A percentile compares a stretch with the other conserved stretches of the same genome.
Evolutionary conservation across 2,113 vertebrate genomes (phyloP).

Genomic region (Eclectus roratus): DNA sequence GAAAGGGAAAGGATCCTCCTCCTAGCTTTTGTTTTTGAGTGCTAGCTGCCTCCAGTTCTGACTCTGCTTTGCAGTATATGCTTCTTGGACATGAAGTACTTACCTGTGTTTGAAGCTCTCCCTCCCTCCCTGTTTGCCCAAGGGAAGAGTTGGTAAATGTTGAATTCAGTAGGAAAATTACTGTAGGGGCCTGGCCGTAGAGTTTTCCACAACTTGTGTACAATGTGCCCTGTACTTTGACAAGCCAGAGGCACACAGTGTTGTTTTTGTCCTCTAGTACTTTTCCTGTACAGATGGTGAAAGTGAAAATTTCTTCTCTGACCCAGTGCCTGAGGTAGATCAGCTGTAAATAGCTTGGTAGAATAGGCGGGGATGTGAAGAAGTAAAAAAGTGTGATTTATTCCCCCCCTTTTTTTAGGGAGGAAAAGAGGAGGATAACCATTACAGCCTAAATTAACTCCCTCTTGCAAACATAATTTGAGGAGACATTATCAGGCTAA

Average conservation of each 20-base stretch:
- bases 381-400: not conserved
- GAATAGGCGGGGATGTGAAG: not conserved
- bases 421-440: not conserved
- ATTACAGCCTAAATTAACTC: not conserved
- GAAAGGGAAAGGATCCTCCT: not conserved
- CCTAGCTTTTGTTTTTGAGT: not conserved
- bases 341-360: slow-evolving; percentile 5
- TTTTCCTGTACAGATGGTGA: slow-evolving; percentile 57
- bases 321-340: slow-evolving; percentile 24
- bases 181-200: not conserved
- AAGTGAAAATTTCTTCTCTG: slow-evolving; percentile 4
- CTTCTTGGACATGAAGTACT: not conserved
- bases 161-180: not conserved
- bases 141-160: not conserved
- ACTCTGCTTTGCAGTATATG: not conserved
- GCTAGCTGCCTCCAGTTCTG: not conserved
- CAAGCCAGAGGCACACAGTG: not conserved
- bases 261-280: slow-evolving; percentile 33
- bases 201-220: not conserved
- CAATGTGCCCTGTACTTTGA: not conserved
- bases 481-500: not conserved
- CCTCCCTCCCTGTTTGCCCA: not conserved
- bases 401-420: not conserved
- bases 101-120: accelerated
- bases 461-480: not conserved